A percentile compares a stretch with the other conserved stretches of the same genome.
Conservation (phyloP, 1,140 invertebrate genomes). For the Samia ricini region DNA sequence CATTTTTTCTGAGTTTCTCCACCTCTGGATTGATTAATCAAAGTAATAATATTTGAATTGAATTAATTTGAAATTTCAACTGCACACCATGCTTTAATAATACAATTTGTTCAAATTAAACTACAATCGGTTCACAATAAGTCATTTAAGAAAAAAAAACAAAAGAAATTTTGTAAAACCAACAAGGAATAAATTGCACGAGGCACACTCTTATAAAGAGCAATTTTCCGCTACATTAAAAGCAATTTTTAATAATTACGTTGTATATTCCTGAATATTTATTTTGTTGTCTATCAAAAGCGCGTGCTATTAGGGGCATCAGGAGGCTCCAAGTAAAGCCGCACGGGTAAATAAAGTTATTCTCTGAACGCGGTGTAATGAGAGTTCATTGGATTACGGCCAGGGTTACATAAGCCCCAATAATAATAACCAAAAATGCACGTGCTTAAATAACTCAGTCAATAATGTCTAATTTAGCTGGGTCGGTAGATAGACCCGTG, state of each 20-base stretch:
- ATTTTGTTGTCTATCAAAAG: conserved; percentile 49
- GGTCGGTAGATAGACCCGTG: conserved; percentile 38
- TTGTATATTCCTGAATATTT: conserved; percentile 53
- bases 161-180: conserved; percentile 12
- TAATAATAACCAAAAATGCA: conserved; percentile 76
- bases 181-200: conserved; percentile 13
- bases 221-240: conserved; percentile 50
- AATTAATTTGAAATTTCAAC: too few relatives aligned
- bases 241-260: conserved; percentile 75
- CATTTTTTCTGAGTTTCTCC: too few relatives aligned
- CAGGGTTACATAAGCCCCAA: conserved; percentile 59
- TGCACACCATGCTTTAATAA: too few relatives aligned
- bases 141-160: not conserved
- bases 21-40: too few relatives aligned
- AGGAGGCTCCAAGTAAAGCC: conserved; percentile 56
- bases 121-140: not conserved
- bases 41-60: too few relatives aligned
- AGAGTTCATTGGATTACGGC: conserved; percentile 73
- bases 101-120: too few relatives aligned
- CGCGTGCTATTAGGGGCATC: conserved; percentile 62
- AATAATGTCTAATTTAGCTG: conserved; percentile 68
- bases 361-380: conserved; percentile 63
- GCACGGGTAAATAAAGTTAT: conserved; percentile 65
- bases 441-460: conserved; percentile 74
- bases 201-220: conserved; percentile 24